Evolutionary conservation across 2,113 vertebrate species (phyloP).

Genomic region (Tetrao urogallus): DNA sequence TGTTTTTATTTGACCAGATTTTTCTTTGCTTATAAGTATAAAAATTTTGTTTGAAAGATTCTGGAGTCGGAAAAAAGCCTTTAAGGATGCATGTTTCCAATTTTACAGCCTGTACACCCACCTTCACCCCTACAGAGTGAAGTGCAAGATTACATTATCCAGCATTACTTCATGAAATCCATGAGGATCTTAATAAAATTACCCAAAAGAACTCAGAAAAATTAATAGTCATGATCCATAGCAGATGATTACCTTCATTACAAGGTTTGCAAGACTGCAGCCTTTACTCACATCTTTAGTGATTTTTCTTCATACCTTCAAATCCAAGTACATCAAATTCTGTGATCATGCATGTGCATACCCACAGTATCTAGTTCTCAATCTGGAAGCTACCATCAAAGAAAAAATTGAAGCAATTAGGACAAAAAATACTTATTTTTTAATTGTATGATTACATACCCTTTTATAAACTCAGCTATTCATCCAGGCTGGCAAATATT

Average conservation of each 20-base stretch:
- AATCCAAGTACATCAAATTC: not conserved
- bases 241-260: not conserved
- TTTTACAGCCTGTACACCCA: not conserved
- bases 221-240: not conserved
- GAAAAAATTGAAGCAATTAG: not conserved
- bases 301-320: not conserved
- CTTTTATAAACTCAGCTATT: not conserved
- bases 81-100: not conserved
- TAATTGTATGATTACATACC: not conserved
- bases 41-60: not conserved
- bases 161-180: not conserved
- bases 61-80: no score
- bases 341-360: rapidly evolving
- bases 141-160: not conserved
- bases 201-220: not conserved
- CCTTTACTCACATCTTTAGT: not conserved
- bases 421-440: not conserved
- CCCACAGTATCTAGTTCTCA: not conserved
- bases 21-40: not conserved
- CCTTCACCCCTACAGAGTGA: no score
- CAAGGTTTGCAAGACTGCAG: not conserved
- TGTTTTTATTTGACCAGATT: not conserved
- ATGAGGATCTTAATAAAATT: not conserved
- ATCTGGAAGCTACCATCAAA: not conserved
- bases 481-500: not conserved